Conservation (phyloP, 2,113 vertebrate species). For the Pao palembangensis region DNA sequence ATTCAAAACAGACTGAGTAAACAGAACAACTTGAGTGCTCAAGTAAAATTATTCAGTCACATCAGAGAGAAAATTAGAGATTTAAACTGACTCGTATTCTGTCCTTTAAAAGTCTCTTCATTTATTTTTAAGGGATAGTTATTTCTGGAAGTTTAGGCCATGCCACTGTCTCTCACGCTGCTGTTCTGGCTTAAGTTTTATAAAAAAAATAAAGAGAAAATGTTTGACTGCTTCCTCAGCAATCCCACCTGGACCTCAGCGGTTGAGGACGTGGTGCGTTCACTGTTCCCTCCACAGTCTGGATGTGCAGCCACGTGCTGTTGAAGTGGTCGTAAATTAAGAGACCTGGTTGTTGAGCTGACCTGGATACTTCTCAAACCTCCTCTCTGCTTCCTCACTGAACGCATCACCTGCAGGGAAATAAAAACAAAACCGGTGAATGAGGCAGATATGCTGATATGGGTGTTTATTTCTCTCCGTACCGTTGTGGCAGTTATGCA, state of each 20-base stretch:
- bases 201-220: no score
- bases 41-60: conserved; percentile 55
- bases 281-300: background rate
- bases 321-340: conserved; percentile 54
- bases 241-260: no score
- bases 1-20: conserved; percentile 23
- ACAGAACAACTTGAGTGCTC: conserved; percentile 57
- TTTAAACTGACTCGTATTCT: background rate
- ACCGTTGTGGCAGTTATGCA: conserved; percentile 95
- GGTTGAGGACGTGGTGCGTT: no score
- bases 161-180: no score
- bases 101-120: no score
- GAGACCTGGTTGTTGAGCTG: conserved; percentile 93
- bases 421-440: background rate
- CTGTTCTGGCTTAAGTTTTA: no score
- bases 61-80: conserved; percentile 3
- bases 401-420: conserved; percentile 83
- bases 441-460: background rate
- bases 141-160: no score
- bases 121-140: no score
- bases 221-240: no score
- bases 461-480: conserved; percentile 8
- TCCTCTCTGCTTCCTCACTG: conserved; percentile 90
- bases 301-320: background rate
- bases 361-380: conserved; percentile 92